These are phyloP conservation scores for Centropyge bicolor DNA, from an alignment of 2,797 vertebrate species.

Conservation along the genomic window DNA sequence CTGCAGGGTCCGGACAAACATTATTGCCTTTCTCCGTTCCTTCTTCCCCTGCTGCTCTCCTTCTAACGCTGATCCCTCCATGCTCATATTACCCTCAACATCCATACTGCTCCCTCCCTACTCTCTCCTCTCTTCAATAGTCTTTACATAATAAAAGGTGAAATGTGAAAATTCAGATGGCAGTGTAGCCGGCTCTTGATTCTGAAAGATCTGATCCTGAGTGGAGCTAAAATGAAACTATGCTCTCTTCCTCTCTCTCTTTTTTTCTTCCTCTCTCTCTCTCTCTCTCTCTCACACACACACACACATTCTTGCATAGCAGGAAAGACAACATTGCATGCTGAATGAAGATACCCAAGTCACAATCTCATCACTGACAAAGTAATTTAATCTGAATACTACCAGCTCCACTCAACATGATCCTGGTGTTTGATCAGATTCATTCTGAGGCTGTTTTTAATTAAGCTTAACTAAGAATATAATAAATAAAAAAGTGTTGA, in stretches of 20 bases:
- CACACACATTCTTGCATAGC: constrained; percentile 24
- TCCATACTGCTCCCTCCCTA: constrained; percentile 22
- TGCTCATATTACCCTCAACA: constrained; percentile 2
- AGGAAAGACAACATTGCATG: constrained; percentile 68
- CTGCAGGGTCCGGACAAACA: constrained; percentile 69
- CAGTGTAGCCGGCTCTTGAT: neutral
- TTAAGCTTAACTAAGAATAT: neutral
- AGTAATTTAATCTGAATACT: constrained; percentile 11
- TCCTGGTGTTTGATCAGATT: neutral
- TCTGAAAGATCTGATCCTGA: constrained; percentile 29
- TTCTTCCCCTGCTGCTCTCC: neutral
- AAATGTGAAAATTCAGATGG: constrained; percentile 20
- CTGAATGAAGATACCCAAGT: neutral
- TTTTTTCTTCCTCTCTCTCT: neutral
- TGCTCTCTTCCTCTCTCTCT: neutral
- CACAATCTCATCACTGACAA: constrained; percentile 8
- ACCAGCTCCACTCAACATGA: neutral
- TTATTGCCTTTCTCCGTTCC: neutral
- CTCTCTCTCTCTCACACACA: neutral
- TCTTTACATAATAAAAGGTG: constrained; percentile 30
- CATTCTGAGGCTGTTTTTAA: neutral
- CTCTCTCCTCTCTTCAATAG: neutral
- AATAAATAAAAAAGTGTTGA: neutral
- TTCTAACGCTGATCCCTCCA: constrained; percentile 9
- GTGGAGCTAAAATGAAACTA: constrained; percentile 30